Conservation (phyloP, 2,797 vertebrate species). For the Gephyroberyx darwinii region DNA sequence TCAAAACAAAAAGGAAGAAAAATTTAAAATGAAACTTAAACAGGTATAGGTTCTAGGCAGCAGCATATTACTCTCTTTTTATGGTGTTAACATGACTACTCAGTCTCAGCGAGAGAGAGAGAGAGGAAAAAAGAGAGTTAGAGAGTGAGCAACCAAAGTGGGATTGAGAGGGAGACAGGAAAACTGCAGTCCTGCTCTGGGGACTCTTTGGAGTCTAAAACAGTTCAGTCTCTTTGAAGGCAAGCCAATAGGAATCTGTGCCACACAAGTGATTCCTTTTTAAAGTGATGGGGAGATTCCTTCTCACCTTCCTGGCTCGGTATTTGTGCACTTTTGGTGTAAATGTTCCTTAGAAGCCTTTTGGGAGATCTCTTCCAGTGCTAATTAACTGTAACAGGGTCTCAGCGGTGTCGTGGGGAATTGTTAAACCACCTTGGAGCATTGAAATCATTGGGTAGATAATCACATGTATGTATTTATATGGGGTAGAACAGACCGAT, state of each 20-base stretch:
- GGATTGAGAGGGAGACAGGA: conserved; percentile 36
- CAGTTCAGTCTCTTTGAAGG: conserved; percentile 65
- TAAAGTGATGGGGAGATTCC: conserved; percentile 43
- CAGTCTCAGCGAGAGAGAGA: conserved; percentile 25
- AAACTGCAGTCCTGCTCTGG: conserved; percentile 61
- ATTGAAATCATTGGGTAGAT: conserved; percentile 43
- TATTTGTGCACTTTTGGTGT: conserved; percentile 29
- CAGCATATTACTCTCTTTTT: conserved; percentile 35
- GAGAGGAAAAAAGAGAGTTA: not conserved
- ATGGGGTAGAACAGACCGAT: no score
- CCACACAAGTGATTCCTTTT: conserved; percentile 56
- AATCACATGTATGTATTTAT: conserved; percentile 8
- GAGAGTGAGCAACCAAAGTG: conserved; percentile 3
- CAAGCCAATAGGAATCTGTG: conserved; percentile 56
- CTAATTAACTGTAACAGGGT: conserved; percentile 50
- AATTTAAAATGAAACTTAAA: conserved; percentile 9
- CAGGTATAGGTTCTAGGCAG: conserved; percentile 18
- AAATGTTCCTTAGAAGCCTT: conserved; percentile 57
- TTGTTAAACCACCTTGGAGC: conserved; percentile 22
- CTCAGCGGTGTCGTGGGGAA: conserved; percentile 24
- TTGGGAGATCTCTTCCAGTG: conserved; percentile 36
- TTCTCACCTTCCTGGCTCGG: conserved; percentile 58
- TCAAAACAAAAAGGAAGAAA: no score
- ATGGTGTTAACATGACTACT: conserved; percentile 46
- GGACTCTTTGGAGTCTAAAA: conserved; percentile 66